These are phyloP conservation scores for Conger conger DNA, from an alignment of 2,113 vertebrate species.

Conservation along the genomic window DNA sequence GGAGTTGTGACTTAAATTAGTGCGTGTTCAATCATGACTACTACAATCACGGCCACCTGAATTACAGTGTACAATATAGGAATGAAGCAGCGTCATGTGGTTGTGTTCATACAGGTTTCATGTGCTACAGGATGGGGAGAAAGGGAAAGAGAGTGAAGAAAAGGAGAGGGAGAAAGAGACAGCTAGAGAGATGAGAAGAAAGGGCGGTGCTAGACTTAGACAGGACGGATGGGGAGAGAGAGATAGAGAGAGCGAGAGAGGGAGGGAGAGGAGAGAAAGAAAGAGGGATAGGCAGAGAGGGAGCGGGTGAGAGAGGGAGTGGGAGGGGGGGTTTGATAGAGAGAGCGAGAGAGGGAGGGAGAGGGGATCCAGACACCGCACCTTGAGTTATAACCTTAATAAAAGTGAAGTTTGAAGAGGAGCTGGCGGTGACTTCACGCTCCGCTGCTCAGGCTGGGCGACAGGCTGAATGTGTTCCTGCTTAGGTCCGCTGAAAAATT, in stretches of 20 bases:
- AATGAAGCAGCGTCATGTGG: neutral
- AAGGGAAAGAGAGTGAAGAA: neutral
- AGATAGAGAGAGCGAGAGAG: neutral
- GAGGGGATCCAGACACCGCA: neutral
- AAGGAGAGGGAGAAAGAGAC: neutral
- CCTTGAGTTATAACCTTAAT: constrained; percentile 23
- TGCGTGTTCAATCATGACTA: neutral
- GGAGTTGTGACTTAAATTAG: neutral
- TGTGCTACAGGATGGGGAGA: neutral
- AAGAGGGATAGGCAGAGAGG: neutral
- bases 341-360: neutral
- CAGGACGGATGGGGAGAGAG: neutral
- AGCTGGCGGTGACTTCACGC: constrained; percentile 26
- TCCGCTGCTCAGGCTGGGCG: constrained; percentile 15
- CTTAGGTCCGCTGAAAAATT: constrained; percentile 34
- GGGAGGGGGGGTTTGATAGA: neutral
- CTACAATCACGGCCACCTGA: neutral
- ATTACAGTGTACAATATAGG: neutral
- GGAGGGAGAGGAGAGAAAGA: neutral
- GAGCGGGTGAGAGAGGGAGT: neutral
- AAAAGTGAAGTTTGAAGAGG: constrained; percentile 15
- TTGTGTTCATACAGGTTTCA: neutral
- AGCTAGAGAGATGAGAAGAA: neutral
- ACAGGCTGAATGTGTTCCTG: constrained; percentile 30
- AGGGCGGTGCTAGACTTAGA: neutral